Conservation (phyloP, 2,797 vertebrate species). For the Anisognathus igniventris region DNA sequence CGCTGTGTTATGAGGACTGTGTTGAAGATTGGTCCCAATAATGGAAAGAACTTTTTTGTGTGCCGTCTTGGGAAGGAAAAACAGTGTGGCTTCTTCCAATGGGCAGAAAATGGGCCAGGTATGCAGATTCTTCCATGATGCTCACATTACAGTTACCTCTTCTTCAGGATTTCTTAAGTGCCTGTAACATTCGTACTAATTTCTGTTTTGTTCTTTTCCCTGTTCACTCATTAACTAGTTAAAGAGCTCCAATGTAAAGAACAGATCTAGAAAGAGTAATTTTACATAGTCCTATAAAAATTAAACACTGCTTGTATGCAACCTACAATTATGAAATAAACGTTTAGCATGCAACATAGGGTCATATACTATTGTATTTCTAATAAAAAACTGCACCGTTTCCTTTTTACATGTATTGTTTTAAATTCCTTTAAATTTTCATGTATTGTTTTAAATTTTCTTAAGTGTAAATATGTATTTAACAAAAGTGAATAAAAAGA, state of each 20-base stretch:
- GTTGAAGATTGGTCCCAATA: slow-evolving; percentile 91
- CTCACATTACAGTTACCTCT: background rate
- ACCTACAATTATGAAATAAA: background rate
- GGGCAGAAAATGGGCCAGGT: slow-evolving; percentile 77
- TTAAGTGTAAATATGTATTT: background rate
- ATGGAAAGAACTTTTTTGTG: slow-evolving; percentile 88
- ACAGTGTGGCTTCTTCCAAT: slow-evolving; percentile 92
- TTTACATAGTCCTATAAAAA: background rate
- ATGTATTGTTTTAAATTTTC: background rate
- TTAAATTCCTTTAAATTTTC: background rate
- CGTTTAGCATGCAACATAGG: background rate
- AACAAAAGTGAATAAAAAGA: background rate
- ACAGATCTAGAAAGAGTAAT: background rate
- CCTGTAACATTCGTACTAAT: background rate
- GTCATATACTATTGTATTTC: background rate
- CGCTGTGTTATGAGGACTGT: slow-evolving; percentile 87
- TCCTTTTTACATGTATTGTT: background rate
- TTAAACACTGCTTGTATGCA: background rate
- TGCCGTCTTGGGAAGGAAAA: slow-evolving; percentile 82
- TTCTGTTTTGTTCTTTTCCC: background rate
- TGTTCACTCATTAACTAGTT: background rate
- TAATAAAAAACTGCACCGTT: background rate
- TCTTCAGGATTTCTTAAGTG: background rate
- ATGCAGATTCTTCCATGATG: slow-evolving; percentile 71
- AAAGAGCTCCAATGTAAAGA: background rate